Percentiles rank a stretch among this genome's conserved stretches.
These are phyloP conservation scores for Dolichoris vasculosae DNA, from an alignment of 1,140 invertebrate genomes.

Conservation along the genomic window DNA sequence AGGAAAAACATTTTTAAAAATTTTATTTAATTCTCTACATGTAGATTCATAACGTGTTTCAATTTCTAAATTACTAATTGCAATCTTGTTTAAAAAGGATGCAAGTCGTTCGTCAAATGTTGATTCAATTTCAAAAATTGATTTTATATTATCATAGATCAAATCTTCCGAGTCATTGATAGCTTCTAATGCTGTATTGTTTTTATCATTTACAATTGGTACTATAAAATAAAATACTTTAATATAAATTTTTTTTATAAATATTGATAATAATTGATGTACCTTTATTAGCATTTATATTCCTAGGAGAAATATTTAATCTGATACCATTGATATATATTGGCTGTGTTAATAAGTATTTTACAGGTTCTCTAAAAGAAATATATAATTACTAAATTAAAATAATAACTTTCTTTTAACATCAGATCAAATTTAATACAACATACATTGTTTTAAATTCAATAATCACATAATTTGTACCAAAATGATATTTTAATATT, in stretches of 20 bases:
- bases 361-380: conserved; percentile 57
- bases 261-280: conserved; percentile 23
- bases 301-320: conserved; percentile 58
- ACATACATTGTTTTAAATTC: conserved; percentile 64
- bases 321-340: conserved; percentile 56
- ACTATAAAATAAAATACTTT: conserved; percentile 32
- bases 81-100: conserved; percentile 69
- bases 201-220: neutral
- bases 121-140: conserved; percentile 59
- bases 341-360: conserved; percentile 57
- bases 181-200: neutral
- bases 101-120: conserved; percentile 74
- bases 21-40: conserved; percentile 59
- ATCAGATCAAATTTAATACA: neutral
- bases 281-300: conserved; percentile 52
- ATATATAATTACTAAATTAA: conserved; percentile 35
- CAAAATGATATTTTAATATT: conserved; percentile 61
- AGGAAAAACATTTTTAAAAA: conserved; percentile 65
- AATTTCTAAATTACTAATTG: conserved; percentile 70
- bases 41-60: conserved; percentile 60
- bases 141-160: conserved; percentile 56
- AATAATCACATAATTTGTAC: conserved; percentile 58
- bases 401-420: conserved; percentile 28
- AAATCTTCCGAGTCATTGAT: conserved; percentile 35
- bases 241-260: neutral